Evolutionary conservation across 1,140 invertebrate genomes (phyloP), one percentile per base, ranked within the genome.

Genomic region (Pararge aegeria): DNA sequence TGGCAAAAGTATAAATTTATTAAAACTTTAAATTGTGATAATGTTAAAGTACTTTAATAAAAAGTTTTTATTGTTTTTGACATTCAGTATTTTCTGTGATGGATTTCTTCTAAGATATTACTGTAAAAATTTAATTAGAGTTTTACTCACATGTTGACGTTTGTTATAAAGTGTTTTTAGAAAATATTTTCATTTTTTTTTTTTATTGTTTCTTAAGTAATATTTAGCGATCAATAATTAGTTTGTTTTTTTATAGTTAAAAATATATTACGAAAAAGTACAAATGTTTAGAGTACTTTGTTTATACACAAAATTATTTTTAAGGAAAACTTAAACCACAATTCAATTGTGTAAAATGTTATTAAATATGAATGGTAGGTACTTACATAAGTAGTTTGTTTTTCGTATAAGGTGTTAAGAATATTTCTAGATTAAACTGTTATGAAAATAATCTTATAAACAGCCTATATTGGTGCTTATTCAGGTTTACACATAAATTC

Each of bases 11-110:
- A 19, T 10, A 34, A 50, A 27, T 29, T 50, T 29, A 50, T 37
- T 37, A 37, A 12, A 13, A 42, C 5, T 15, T 42, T 42, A 51
- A 52, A 52, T 38, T 38, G 50, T 52, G 50, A 52, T 52, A 52
- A 52, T 18, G 27, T n/a, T 50, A 30, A 27, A 30, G 18, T 10
- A 30, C 3, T 30, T 50, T 27, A 30, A 16, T 30, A 50, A 30
- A 24, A n/a, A 16, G 15, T 50, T 50, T 24, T 34, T 10, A 34
- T 34, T 10, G 29, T 50, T 16, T 34, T 50, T 30, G 7, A 30
- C 16, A 10, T 15, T 50, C 21, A 13, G 48, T 18, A 16, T 38
- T 38, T 24, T 34, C 30, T 34, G 30, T 34, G 30, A 34, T 34
- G 30, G 3, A 12, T 12, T 34, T 34, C n/a, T 34, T 34, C 9